Base-by-base conservation (phyloP, 2,888 invertebrate species). In the Anoplius nigerrimus region DNA sequence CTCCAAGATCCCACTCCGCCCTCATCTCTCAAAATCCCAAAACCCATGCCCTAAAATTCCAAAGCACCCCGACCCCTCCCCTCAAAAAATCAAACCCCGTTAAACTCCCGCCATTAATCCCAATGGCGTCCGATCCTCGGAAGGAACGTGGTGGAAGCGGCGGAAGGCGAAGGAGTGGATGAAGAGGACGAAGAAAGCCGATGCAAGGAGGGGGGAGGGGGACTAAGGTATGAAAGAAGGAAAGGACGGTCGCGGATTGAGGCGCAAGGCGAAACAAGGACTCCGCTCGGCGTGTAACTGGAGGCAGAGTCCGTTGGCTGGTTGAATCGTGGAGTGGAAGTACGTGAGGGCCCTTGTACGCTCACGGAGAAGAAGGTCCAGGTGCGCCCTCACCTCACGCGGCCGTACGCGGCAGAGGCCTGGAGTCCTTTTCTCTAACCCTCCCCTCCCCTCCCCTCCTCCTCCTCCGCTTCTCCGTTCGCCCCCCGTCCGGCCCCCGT, bases 351-450 rank as follows among this genome's bases (percentile, higher is more conserved):
- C 80, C 79, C 85, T 86, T 78, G 79, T 82, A 74, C 74, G 80
- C 82, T 78, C 82, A 84, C 81, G 79, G 79, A 81, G 80, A 82
- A 80, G 84, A 83, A 85, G 81, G 85, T 84, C 86, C 86, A 86
- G 86, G 86, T 86, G 86, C 82, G 75, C 76, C 78, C 76, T 79
- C 79, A 70, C 75, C 72, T 79, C 76, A 63, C 76, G 68, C 81
- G 69, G 60, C 73, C 79, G 74, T 80, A 70, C 74, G 72, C 75
- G 76, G 66, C 69, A 68, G 76, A 71, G 78, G 82, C 76, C 75
- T 78, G 80, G 79, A 80, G 76, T 76, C 76, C 78, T 77, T 74
- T 64, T 66, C 66, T 69, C 34, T 13, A 6, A 8, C 56, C 22
- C 56, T 46, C 48, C 58, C 20, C 20, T 27, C 58, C 22, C 45